phyloP scores from a whole-genome alignment of 2,113 vertebrate genomes.

The Nansenia antarctica region DNA sequence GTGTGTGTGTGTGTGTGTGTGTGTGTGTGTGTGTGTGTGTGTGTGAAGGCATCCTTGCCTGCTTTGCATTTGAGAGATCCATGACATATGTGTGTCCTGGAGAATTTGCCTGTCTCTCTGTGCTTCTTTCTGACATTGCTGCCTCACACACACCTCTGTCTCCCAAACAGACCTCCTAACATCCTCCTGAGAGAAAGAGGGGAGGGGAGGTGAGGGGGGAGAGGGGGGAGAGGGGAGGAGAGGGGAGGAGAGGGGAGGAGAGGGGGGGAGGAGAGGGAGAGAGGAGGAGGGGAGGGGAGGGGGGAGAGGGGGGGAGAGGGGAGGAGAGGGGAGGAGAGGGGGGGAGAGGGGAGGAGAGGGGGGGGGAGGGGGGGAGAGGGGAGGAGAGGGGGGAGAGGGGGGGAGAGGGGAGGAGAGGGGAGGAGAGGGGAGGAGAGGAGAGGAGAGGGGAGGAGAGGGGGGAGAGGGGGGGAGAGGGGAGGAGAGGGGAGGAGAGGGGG shows the following conservation, averaged over 20 bases:
- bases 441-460: not conserved
- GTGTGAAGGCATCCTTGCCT: conserved; percentile 34
- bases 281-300: not conserved
- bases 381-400: not conserved
- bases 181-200: conserved; percentile 20
- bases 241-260: not conserved
- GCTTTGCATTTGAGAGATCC: conserved; percentile 56
- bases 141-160: conserved; percentile 21
- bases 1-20: conserved; percentile 16
- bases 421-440: not conserved
- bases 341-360: conserved; percentile 16
- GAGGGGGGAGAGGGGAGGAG: not conserved
- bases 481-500: not conserved
- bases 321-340: not conserved
- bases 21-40: conserved; percentile 16
- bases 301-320: not conserved
- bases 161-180: conserved; percentile 30
- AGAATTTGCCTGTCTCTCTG: conserved; percentile 50
- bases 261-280: conserved; percentile 2
- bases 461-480: conserved; percentile 5
- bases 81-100: conserved; percentile 52
- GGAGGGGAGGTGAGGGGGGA: not conserved
- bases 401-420: not conserved
- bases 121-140: conserved; percentile 32
- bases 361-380: not conserved